These are phyloP conservation scores for Holcopasites calliopsidis DNA, from an alignment of 1,140 invertebrate genomes.

Conservation along the genomic window DNA sequence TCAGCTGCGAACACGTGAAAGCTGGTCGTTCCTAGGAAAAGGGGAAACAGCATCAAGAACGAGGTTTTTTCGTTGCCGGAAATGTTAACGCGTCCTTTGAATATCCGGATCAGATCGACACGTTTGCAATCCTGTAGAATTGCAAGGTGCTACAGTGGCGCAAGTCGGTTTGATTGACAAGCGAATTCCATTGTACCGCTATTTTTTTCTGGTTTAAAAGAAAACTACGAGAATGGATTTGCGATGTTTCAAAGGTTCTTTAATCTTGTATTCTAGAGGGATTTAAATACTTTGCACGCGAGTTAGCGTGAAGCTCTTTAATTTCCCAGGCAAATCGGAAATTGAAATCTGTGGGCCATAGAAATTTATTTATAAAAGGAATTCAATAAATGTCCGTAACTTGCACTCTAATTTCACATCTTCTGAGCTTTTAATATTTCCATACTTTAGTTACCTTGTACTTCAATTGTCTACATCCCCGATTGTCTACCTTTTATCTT, in stretches of 20 bases:
- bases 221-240: not conserved
- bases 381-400: too few relatives aligned
- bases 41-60: not conserved
- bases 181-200: not conserved
- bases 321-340: too few relatives aligned
- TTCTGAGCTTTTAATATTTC: not conserved
- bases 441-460: not conserved
- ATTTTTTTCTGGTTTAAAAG: not conserved
- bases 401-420: not conserved
- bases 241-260: not conserved
- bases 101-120: slow-evolving; percentile 18
- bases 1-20: not conserved
- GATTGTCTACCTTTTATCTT: not conserved
- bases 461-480: not conserved
- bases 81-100: slow-evolving; percentile 12
- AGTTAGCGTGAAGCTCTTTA: too few relatives aligned
- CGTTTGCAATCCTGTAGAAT: not conserved
- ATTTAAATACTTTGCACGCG: too few relatives aligned
- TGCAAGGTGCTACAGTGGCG: not conserved
- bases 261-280: too few relatives aligned
- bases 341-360: too few relatives aligned
- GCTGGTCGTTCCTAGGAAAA: not conserved
- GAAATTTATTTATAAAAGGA: too few relatives aligned
- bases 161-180: slow-evolving; percentile 20
- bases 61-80: not conserved